Conservation (phyloP, 2,113 vertebrate species). For the Bungarus multicinctus region DNA sequence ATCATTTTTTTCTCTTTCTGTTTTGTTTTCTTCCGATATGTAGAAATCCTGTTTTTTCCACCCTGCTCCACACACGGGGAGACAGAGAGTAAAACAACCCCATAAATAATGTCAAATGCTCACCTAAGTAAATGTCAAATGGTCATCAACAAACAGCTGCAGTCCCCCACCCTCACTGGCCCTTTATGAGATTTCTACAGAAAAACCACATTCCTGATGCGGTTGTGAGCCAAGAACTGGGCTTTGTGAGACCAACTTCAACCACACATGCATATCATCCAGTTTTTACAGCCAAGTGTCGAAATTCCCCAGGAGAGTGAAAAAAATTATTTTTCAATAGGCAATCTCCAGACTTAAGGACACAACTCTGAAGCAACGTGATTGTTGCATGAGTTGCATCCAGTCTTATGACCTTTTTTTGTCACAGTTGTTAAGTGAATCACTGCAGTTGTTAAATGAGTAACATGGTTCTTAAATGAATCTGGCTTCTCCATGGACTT, state of each 20-base stretch:
- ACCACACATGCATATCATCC: neutral
- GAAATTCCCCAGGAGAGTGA: neutral
- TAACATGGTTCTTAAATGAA: neutral
- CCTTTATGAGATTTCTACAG: neutral
- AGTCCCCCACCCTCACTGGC: neutral
- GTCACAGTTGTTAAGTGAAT: neutral
- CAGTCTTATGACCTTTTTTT: neutral
- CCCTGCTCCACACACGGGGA: neutral
- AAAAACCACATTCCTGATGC: neutral
- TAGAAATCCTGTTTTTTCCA: neutral
- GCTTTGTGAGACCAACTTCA: accelerated
- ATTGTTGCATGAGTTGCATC: neutral
- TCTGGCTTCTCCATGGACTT: neutral
- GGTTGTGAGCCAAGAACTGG: accelerated
- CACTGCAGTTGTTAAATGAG: neutral
- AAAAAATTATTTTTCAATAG: neutral
- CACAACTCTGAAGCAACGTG: too few relatives aligned
- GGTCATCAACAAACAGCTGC: neutral
- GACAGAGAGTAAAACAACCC: neutral
- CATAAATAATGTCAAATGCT: neutral
- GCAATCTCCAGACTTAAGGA: neutral
- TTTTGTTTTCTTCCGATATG: neutral
- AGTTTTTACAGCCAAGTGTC: neutral
- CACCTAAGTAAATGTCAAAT: neutral
- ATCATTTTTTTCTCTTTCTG: neutral